Percentiles rank a stretch among this genome's conserved stretches.
These are phyloP conservation scores for Odontamblyopus rebecca DNA, from an alignment of 2,797 vertebrate species.

Conservation along the genomic window DNA sequence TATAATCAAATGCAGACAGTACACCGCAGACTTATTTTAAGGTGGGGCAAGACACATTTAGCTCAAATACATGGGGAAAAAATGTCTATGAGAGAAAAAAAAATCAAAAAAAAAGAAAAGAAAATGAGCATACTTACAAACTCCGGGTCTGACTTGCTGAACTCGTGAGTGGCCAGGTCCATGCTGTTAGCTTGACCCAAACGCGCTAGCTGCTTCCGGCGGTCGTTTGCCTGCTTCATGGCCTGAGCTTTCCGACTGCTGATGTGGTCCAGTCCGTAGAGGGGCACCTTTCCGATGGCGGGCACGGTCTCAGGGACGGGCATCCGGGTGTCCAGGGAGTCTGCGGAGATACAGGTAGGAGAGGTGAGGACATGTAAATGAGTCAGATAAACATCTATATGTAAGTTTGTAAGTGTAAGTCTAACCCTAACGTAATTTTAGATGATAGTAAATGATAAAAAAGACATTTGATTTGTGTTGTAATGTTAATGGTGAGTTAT, in stretches of 20 bases:
- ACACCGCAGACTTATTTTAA: too few relatives aligned
- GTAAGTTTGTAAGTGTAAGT: too few relatives aligned
- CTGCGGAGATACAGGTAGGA: conserved; percentile 31
- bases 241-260: conserved; percentile 87
- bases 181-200: conserved; percentile 76
- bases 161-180: conserved; percentile 73
- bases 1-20: too few relatives aligned
- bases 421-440: too few relatives aligned
- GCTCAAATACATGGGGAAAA: too few relatives aligned
- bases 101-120: neutral
- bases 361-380: too few relatives aligned
- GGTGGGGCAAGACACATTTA: too few relatives aligned
- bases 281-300: conserved; percentile 79
- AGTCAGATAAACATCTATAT: too few relatives aligned
- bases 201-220: conserved; percentile 83
- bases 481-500: too few relatives aligned
- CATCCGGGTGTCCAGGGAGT: conserved; percentile 35
- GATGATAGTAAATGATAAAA: too few relatives aligned
- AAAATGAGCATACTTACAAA: conserved; percentile 76
- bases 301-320: conserved; percentile 44
- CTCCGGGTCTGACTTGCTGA: conserved; percentile 86
- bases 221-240: conserved; percentile 82
- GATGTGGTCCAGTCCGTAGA: conserved; percentile 83
- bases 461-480: too few relatives aligned
- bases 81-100: too few relatives aligned